Evolutionary conservation across 2,797 vertebrate species (phyloP), one percentile per base, ranked within the genome.

Genomic region (Gouania willdenowi): DNA sequence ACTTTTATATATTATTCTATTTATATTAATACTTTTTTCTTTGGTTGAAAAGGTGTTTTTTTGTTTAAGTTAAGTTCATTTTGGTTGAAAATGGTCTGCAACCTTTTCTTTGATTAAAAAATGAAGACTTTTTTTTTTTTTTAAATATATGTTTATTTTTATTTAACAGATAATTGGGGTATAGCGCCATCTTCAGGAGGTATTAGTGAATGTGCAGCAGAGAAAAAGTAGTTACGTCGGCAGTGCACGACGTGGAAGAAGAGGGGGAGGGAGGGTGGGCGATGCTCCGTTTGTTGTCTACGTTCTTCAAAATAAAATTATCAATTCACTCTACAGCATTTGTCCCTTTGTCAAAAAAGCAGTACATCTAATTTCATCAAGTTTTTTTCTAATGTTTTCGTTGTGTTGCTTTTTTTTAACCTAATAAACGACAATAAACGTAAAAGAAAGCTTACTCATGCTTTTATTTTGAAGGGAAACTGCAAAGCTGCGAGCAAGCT

Each of bases 211-310:
- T n/a, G n/a, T n/a, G n/a, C n/a, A n/a, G n/a, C n/a, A n/a, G n/a
- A n/a, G n/a, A n/a, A n/a, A n/a, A n/a, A n/a, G n/a, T n/a, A n/a
- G 24, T 59, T 38, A 80, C 80, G 78, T 84, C 77, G 79, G 58
- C 80, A 67, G 10, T 27, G 48, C 15, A 64, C 50, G 56, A 83
- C 81, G 76, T 82, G 78, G 75, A 83, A 57, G 66, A 67, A 34
- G 36, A 36, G 50, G 42, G 6, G 2, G 11, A 37, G 38, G 57
- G 43, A 8, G 58, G 26, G 18, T n/a, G n/a, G 26, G 19, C n/a
- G 46, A 59, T 40, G 56, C 51, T 42, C 38, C 21, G 30, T 17
- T 26, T 6, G 63, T 51, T 12, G 33, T 2, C 43, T 13, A 28
- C 16, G 2, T 20, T 17, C 43, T 82, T 81, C 84, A 82, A 63